Percentiles rank a stretch among this genome's conserved stretches.
Conservation (phyloP, 2,888 invertebrate species). For the Julus scandinavius region DNA sequence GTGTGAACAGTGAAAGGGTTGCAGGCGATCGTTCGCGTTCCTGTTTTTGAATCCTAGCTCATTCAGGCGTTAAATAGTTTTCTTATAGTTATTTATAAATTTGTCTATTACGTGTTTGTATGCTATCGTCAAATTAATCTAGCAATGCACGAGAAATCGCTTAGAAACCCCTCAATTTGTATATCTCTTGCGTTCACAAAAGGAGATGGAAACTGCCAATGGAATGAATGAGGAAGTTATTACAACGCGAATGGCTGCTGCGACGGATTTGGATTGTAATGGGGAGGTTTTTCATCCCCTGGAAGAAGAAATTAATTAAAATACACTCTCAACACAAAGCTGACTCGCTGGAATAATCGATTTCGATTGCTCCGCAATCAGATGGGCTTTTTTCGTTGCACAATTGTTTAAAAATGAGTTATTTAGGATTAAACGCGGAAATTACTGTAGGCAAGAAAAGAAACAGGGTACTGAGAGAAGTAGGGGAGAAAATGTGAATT, state of each 20-base stretch:
- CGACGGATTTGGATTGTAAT: conserved; percentile 17
- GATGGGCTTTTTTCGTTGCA: not conserved
- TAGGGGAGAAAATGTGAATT: not conserved
- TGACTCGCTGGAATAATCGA: conserved; percentile 5
- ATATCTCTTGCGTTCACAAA: not conserved
- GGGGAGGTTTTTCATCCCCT: not conserved
- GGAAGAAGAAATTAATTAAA: conserved; percentile 9
- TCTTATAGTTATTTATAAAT: conserved; percentile 26
- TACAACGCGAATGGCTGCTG: not conserved
- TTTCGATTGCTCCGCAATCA: conserved; percentile 21
- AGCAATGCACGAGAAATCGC: conserved; percentile 1
- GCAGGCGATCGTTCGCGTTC: not conserved
- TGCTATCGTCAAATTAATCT: conserved; percentile 13
- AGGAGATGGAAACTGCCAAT: not conserved
- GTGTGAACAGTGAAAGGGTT: conserved; percentile 3
- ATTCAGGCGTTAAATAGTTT: conserved; percentile 21
- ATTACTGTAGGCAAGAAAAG: not conserved
- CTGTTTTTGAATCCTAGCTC: not conserved
- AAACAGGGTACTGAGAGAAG: not conserved
- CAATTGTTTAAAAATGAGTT: not conserved
- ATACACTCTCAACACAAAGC: not conserved
- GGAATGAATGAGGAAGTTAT: not conserved
- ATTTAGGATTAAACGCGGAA: not conserved
- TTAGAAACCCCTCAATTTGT: conserved; percentile 12
- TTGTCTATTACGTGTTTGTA: not conserved